phyloP scores from a whole-genome alignment of 2,797 vertebrate genomes.

The Tadarida brasiliensis region DNA sequence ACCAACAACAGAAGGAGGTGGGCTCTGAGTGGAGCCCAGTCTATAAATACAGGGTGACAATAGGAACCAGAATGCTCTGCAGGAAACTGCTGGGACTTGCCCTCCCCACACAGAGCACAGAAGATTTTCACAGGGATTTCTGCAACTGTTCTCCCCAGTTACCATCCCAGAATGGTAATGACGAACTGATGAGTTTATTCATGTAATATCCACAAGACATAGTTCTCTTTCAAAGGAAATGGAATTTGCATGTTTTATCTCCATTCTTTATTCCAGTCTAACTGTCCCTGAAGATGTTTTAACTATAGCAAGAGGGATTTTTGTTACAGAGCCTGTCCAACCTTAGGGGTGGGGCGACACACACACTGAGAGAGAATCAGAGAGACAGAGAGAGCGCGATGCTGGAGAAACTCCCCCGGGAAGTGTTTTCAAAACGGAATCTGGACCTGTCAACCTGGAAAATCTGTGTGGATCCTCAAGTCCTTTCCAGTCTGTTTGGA shows the following conservation, averaged over 20 bases:
- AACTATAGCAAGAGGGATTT: slow-evolving; percentile 7
- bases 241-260: slow-evolving; percentile 22
- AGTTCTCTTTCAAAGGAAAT: slow-evolving; percentile 53
- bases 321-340: slow-evolving; percentile 28
- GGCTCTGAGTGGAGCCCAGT: background rate
- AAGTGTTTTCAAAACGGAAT: background rate
- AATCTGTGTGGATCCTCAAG: background rate
- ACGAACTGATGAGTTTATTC: slow-evolving; percentile 11
- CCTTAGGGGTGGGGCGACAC: background rate
- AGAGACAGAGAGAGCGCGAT: background rate
- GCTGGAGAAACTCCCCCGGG: background rate
- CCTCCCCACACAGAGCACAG: background rate
- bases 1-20: background rate
- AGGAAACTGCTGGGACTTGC: background rate
- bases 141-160: background rate
- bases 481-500: background rate
- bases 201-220: background rate
- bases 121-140: slow-evolving; percentile 26
- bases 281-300: slow-evolving; percentile 52
- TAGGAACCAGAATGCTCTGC: slow-evolving; percentile 26
- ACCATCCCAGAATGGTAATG: background rate
- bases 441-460: background rate
- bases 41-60: slow-evolving; percentile 20
- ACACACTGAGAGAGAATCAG: background rate
- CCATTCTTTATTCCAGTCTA: slow-evolving; percentile 24